Percentiles rank a stretch among this genome's conserved stretches.
phyloP scores from a whole-genome alignment of 2,113 vertebrate genomes.

The Gallinago jamesoni region DNA sequence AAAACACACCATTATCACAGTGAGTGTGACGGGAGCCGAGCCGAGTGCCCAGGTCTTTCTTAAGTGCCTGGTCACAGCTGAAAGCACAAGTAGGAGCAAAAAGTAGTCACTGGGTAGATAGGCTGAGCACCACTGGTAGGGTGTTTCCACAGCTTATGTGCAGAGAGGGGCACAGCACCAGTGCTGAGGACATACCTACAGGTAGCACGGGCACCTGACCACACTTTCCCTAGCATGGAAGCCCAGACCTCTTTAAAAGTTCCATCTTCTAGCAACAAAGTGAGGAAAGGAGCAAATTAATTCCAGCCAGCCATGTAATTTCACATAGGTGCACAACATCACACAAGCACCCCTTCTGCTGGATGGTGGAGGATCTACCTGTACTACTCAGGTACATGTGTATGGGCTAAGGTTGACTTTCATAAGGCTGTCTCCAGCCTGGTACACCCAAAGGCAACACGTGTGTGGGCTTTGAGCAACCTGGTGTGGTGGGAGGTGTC shows the following conservation, averaged over 20 bases:
- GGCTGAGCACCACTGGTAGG: not conserved
- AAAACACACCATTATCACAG: not conserved
- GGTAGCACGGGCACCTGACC: fast-evolving
- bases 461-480: not conserved
- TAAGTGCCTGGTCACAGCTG: not conserved
- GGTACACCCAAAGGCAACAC: not conserved
- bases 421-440: not conserved
- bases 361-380: not conserved
- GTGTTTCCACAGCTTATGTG: not conserved
- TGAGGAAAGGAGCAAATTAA: not conserved
- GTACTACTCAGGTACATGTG: not conserved
- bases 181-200: not conserved
- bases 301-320: not conserved
- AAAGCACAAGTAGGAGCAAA: not conserved
- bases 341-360: not conserved
- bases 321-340: not conserved
- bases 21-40: not conserved
- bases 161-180: not conserved
- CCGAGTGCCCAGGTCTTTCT: not conserved
- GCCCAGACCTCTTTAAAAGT: not conserved
- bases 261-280: not conserved
- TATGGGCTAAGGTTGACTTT: not conserved
- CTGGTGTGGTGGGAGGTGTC: no score
- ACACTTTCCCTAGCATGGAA: not conserved
- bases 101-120: not conserved